Conservation (phyloP, 2,113 vertebrate genomes). For the Scartelaos histophorus region DNA sequence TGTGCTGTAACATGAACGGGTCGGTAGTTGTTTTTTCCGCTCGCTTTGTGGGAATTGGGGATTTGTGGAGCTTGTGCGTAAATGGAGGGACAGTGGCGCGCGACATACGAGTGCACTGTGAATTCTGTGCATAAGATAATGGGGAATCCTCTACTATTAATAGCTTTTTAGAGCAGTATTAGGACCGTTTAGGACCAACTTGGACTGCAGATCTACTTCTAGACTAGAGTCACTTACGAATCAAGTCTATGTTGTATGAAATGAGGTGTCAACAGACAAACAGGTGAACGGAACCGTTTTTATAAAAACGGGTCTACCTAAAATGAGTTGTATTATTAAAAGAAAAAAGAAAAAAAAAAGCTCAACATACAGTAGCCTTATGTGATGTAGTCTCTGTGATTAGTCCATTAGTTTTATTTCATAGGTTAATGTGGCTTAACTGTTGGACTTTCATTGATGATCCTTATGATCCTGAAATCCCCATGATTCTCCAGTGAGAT, state of each 20-base stretch:
- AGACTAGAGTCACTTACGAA: not conserved
- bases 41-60: constrained; percentile 25
- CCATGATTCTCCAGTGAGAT: no score
- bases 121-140: constrained; percentile 54
- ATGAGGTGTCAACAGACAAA: not conserved
- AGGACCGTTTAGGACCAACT: constrained; percentile 7
- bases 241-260: not conserved
- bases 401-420: not conserved
- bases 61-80: constrained; percentile 14
- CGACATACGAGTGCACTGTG: constrained; percentile 14
- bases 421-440: not conserved
- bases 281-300: not conserved
- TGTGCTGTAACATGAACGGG: not conserved
- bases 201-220: not conserved
- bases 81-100: not conserved
- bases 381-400: not conserved
- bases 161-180: constrained; percentile 37
- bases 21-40: constrained; percentile 8
- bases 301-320: not conserved
- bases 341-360: no score
- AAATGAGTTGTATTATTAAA: not conserved
- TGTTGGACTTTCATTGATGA: not conserved
- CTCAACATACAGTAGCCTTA: not conserved
- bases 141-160: constrained; percentile 59
- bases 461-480: not conserved